phyloP scores from a whole-genome alignment of 2,888 invertebrate species.

The Coenonympha glycerion region DNA sequence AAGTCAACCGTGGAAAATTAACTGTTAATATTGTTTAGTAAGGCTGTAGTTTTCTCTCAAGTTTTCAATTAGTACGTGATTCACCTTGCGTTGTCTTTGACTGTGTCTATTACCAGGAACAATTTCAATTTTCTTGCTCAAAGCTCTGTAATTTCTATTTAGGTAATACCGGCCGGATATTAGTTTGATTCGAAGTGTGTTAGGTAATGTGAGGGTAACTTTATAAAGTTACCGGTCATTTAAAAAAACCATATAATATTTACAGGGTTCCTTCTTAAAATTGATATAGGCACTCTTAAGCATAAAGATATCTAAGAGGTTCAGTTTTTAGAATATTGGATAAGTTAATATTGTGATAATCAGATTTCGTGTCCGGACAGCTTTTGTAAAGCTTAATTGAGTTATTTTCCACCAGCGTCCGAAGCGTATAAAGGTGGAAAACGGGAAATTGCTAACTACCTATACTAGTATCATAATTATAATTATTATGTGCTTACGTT shows the following conservation, averaged over 20 bases:
- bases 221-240: no score
- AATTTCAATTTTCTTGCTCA: no score
- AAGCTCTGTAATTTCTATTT: no score
- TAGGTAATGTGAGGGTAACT: no score
- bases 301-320: not conserved
- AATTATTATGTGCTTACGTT: conserved; percentile 10
- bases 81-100: not conserved
- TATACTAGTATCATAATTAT: not conserved
- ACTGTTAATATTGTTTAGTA: conserved; percentile 19
- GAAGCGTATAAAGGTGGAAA: conserved; percentile 25
- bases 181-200: no score
- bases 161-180: no score
- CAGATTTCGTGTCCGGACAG: conserved; percentile 55
- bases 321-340: conserved; percentile 50
- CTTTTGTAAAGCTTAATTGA: conserved; percentile 63
- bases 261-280: not conserved
- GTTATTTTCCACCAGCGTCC: conserved; percentile 49
- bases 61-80: conserved; percentile 7
- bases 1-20: conserved; percentile 28
- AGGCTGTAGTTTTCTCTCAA: conserved; percentile 10
- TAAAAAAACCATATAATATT: no score
- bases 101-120: not conserved
- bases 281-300: not conserved
- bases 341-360: conserved; percentile 71
- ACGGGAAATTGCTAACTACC: conserved; percentile 21